Base-by-base conservation (phyloP, 2,113 vertebrate species). In the Nanorana parkeri region DNA sequence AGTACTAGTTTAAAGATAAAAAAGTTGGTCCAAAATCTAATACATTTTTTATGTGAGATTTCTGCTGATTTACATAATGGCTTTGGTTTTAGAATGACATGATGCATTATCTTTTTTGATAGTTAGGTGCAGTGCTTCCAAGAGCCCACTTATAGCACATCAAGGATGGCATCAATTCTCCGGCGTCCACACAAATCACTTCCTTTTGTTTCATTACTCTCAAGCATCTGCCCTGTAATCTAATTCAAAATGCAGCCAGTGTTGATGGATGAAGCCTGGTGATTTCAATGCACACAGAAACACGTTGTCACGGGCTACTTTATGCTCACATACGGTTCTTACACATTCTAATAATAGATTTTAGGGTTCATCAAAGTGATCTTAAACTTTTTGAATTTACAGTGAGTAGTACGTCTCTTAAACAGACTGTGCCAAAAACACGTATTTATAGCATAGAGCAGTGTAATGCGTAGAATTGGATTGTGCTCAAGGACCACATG, bases 91-190 rank as follows among this genome's bases (percentile, higher is more conserved):
- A 71, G 52, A 51, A 55, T 21, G 52, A 54, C 41, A 71, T 71
- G 24, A 52, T 54, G 47, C 52, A 71, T 71, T 21, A 71, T 54
- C 47, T 54, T 71, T 51, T 23, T 21, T 54, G 68, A 51, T 17
- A 55, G 47, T 52, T 52, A 3, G 24, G 21, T 52, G 24, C 23
- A 24, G 26, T 24, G 21, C 68, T 47, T 71, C 41, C 68, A 71
- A 52, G 68, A 71, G 68, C 54, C 68, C 68, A 71, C 47, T 71
- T 71, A 71, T 21, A 52, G 47, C n/a, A 55, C 17, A 54, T 54
- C 68, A 54, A 21, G 68, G 51, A 51, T 71, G 68, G 41, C 68
- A 71, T 71, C 23, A 71, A 55, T 54, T 71, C 47, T 71, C 47
- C 11, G n/a, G 47, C 52, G 47, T 54, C 47, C 47, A 71, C 8